Conservation (phyloP, 2,113 vertebrate genomes). For the Chaetodon auriga region DNA sequence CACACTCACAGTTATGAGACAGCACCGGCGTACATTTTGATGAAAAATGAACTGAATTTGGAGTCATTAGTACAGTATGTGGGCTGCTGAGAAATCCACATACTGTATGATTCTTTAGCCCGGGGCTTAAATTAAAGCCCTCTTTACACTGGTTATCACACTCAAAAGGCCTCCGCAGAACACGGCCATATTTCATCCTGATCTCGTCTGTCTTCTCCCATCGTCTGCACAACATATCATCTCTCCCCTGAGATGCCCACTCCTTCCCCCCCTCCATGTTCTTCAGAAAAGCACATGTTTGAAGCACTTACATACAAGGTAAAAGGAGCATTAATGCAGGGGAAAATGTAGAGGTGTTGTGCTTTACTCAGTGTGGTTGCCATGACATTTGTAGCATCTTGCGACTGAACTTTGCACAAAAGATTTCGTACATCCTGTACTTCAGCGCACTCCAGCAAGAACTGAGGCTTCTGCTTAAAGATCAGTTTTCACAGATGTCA, state of each 20-base stretch:
- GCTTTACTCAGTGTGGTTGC: constrained; percentile 11
- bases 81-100: constrained; percentile 49
- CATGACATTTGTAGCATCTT: constrained; percentile 30
- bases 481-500: not conserved
- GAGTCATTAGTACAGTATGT: constrained; percentile 49
- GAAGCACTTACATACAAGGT: constrained; percentile 9
- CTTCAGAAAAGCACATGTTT: constrained; percentile 10
- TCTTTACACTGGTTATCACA: constrained; percentile 54
- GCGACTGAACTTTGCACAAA: not conserved
- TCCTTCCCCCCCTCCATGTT: not conserved
- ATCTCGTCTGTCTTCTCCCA: constrained; percentile 30
- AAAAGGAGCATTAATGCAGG: constrained; percentile 20
- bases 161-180: constrained; percentile 36
- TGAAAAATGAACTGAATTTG: constrained; percentile 48
- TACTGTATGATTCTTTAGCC: constrained; percentile 43
- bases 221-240: constrained; percentile 6
- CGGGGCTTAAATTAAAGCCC: constrained; percentile 54
- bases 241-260: constrained; percentile 21
- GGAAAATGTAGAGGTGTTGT: not conserved
- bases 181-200: constrained; percentile 37
- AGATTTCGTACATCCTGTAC: not conserved
- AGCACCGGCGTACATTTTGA: constrained; percentile 37
- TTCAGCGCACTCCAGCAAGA: not conserved
- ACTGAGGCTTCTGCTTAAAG: not conserved
- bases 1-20: constrained; percentile 32